phyloP scores from a whole-genome alignment of 2,113 vertebrate species.

The Lontra canadensis region DNA sequence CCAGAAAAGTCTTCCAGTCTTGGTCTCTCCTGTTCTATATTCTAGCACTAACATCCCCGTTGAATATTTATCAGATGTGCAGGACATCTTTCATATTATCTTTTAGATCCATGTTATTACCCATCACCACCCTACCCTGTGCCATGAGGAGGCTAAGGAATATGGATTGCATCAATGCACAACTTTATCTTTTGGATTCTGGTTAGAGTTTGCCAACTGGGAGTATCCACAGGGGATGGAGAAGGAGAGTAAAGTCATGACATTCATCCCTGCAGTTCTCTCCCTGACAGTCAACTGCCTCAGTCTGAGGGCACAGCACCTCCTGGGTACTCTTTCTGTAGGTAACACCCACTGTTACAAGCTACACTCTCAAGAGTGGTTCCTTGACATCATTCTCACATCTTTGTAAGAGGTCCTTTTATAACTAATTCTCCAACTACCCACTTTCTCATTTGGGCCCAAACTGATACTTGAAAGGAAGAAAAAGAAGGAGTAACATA shows the following conservation, averaged over 20 bases:
- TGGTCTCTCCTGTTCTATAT: background rate
- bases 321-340: background rate
- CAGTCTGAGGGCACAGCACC: background rate
- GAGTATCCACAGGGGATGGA: background rate
- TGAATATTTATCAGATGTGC: background rate
- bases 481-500: background rate
- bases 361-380: background rate
- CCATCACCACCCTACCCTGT: background rate
- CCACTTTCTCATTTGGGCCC: background rate
- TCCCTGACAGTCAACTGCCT: background rate
- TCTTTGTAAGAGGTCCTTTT: background rate
- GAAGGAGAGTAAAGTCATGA: background rate
- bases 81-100: background rate
- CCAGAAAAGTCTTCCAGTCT: background rate
- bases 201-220: background rate
- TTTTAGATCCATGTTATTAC: background rate
- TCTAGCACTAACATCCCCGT: background rate
- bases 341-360: too few species aligned
- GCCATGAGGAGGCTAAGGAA: background rate
- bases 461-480: background rate
- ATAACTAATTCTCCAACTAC: background rate
- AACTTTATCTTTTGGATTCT: background rate
- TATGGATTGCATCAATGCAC: accelerated
- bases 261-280: background rate
- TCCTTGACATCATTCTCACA: background rate